phyloP scores from a whole-genome alignment of 2,888 invertebrate species.

The Phengaris arion region DNA sequence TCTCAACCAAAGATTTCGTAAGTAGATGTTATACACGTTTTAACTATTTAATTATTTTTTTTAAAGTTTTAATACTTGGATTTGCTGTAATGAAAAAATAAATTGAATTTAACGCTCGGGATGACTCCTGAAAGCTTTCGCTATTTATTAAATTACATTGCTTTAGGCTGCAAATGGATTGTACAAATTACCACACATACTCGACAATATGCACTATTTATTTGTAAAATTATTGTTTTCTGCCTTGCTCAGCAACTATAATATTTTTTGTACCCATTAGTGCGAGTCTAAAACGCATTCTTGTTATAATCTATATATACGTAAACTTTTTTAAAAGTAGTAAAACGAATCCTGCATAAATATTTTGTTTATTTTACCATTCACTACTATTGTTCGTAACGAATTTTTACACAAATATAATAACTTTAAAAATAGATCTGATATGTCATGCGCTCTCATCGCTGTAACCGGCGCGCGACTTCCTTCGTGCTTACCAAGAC shows the following conservation, averaged over 20 bases:
- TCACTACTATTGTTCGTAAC: background rate
- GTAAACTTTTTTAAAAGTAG: background rate
- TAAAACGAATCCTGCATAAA: background rate
- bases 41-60: no score
- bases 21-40: background rate
- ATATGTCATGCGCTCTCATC: slow-evolving; percentile 52
- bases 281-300: background rate
- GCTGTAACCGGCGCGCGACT: slow-evolving; percentile 37
- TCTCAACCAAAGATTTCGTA: background rate
- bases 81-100: no score
- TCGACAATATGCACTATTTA: background rate
- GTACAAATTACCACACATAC: no score
- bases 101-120: background rate
- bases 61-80: no score
- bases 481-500: slow-evolving; percentile 54
- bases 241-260: background rate
- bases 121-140: background rate
- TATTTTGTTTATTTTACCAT: no score
- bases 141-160: background rate
- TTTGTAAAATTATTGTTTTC: background rate
- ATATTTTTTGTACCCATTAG: background rate
- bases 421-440: slow-evolving; percentile 54
- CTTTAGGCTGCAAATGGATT: background rate
- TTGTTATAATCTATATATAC: background rate
- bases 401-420: slow-evolving; percentile 29